A percentile compares a stretch with the other conserved stretches of the same genome.
These are phyloP conservation scores for Amphipoea oculea DNA, from an alignment of 2,888 invertebrate genomes.

Conservation along the genomic window DNA sequence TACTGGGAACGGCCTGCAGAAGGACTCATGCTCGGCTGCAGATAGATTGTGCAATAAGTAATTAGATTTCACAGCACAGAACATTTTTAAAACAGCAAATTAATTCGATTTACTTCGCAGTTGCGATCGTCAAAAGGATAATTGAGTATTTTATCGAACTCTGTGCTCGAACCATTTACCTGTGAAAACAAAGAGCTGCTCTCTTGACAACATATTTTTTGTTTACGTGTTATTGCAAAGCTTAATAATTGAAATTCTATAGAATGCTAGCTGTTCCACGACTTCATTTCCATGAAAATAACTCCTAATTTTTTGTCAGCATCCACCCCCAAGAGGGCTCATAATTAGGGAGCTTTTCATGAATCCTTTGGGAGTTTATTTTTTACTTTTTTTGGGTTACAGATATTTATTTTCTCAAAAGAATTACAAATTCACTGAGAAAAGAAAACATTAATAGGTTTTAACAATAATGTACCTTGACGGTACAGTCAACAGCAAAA, in stretches of 20 bases:
- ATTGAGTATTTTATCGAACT: slow-evolving; percentile 34
- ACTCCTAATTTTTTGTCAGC: no score
- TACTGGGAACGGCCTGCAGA: neutral
- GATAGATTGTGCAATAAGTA: neutral
- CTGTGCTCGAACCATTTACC: slow-evolving; percentile 5
- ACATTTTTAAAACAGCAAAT: slow-evolving; percentile 37
- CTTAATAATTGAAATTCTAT: neutral
- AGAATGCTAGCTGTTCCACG: neutral
- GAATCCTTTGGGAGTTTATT: neutral
- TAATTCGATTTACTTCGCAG: slow-evolving; percentile 26
- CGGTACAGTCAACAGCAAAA: no score
- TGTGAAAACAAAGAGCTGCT: slow-evolving; percentile 28
- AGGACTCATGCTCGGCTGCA: no score
- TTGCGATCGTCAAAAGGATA: slow-evolving; percentile 28
- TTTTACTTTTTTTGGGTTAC: neutral
- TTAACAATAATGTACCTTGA: neutral
- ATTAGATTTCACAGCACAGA: slow-evolving; percentile 7
- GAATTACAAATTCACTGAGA: no score
- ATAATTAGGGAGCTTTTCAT: neutral
- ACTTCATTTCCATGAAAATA: slow-evolving; percentile 3
- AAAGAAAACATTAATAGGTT: no score
- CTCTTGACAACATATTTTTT: neutral
- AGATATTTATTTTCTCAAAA: no score
- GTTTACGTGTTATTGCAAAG: neutral
- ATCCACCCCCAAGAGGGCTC: neutral